Evolutionary conservation across 2,797 vertebrate genomes (phyloP).

Genomic region (Sarcophilus harrisii): DNA sequence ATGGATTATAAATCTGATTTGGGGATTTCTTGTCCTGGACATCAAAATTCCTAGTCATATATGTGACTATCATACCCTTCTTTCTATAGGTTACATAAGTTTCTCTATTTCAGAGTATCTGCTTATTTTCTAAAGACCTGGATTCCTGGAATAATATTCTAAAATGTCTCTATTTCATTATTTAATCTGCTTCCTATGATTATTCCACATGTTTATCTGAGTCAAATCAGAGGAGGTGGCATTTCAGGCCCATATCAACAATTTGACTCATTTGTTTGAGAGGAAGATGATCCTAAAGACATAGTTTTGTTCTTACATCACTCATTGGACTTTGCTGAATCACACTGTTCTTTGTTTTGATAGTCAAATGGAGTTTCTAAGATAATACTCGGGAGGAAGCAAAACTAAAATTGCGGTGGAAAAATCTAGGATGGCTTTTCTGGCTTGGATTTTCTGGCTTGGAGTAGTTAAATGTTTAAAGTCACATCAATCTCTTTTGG

Average conservation of each 20-base stretch:
- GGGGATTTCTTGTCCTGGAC: neutral
- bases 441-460: slow-evolving; percentile 28
- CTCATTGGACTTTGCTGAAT: slow-evolving; percentile 15
- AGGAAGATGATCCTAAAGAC: neutral
- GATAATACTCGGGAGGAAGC: neutral
- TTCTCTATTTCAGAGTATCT: neutral
- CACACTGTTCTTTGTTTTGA: slow-evolving; percentile 20
- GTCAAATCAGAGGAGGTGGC: neutral
- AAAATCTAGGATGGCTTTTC: neutral
- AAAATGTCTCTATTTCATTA: neutral
- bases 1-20: neutral
- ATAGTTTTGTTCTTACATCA: slow-evolving; percentile 20
- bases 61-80: neutral
- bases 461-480: slow-evolving; percentile 12
- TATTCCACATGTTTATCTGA: neutral
- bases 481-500: slow-evolving; percentile 7
- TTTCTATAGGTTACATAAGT: neutral
- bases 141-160: neutral
- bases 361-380: neutral
- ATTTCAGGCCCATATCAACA: neutral
- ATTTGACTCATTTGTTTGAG: slow-evolving; percentile 21
- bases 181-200: slow-evolving; percentile 7
- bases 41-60: neutral
- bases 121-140: neutral
- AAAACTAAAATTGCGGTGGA: slow-evolving; percentile 19